These are phyloP conservation scores for Gonioctena quinquepunctata DNA, from an alignment of 1,140 invertebrate genomes.

Conservation along the genomic window DNA sequence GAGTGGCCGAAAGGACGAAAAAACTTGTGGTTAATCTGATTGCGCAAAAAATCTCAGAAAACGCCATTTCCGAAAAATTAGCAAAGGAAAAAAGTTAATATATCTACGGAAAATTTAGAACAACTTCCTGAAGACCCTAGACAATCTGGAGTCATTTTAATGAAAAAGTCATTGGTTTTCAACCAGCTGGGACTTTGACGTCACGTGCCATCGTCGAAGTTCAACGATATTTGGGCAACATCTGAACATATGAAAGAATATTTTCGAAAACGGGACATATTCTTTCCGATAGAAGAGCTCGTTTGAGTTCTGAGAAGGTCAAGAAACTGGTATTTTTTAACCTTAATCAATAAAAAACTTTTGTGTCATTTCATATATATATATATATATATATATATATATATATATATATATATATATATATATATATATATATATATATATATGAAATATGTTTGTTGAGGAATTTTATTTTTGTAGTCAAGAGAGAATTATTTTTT, in stretches of 20 bases:
- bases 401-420: background rate
- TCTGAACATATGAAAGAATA: conserved; percentile 12
- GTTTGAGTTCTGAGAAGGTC: conserved; percentile 3
- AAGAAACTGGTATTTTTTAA: background rate
- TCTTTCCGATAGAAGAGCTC: conserved; percentile 11
- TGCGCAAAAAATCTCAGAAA: conserved; percentile 10
- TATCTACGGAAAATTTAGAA: background rate
- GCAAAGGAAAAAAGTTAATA: background rate
- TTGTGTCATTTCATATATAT: background rate
- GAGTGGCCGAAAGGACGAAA: background rate
- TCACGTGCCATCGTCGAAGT: conserved; percentile 17
- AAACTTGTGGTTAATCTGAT: background rate
- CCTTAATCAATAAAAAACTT: background rate
- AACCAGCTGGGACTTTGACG: background rate
- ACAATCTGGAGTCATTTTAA: conserved; percentile 24
- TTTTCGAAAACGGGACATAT: conserved; percentile 18
- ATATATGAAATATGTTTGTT: background rate
- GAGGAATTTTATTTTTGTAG: background rate
- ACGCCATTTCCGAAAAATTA: background rate
- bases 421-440: background rate
- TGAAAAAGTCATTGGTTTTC: conserved; percentile 14
- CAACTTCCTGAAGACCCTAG: too few species aligned
- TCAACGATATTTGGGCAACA: conserved; percentile 19
- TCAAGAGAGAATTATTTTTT: too few species aligned
- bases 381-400: background rate